Percentiles rank a stretch among this genome's conserved stretches.
Conservation (phyloP, 2,797 vertebrate genomes). For the Sarcophilus harrisii region DNA sequence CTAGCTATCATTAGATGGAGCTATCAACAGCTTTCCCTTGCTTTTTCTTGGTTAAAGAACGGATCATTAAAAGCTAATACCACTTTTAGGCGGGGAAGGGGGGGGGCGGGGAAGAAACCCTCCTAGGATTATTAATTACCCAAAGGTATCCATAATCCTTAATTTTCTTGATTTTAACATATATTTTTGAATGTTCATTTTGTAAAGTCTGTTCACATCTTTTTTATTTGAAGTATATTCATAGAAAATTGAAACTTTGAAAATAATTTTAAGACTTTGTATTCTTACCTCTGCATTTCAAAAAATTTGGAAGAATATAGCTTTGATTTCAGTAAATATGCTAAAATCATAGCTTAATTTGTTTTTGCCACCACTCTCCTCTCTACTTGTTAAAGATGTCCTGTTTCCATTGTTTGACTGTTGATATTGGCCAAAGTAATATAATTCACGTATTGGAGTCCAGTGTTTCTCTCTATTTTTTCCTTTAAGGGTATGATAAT, state of each 20-base stretch:
- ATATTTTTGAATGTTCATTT: slow-evolving; percentile 36
- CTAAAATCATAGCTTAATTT: slow-evolving; percentile 82
- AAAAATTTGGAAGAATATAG: slow-evolving; percentile 62
- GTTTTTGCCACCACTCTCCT: slow-evolving; percentile 62
- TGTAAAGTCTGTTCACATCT: slow-evolving; percentile 42
- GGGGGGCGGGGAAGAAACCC: neutral
- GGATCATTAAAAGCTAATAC: neutral
- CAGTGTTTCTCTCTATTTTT: slow-evolving; percentile 32
- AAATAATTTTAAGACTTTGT: slow-evolving; percentile 77
- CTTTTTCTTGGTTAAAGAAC: neutral
- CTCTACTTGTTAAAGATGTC: slow-evolving; percentile 80
- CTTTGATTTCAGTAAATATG: slow-evolving; percentile 82
- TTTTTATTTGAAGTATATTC: slow-evolving; percentile 69
- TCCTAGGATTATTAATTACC: neutral
- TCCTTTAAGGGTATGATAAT: slow-evolving; percentile 54
- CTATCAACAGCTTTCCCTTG: slow-evolving; percentile 7
- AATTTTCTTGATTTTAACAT: slow-evolving; percentile 42
- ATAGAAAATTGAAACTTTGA: slow-evolving; percentile 77
- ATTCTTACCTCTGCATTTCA: slow-evolving; percentile 76
- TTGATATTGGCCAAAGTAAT: slow-evolving; percentile 78
- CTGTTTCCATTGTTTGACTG: slow-evolving; percentile 83
- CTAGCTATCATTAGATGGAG: slow-evolving; percentile 1
- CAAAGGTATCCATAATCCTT: slow-evolving; percentile 4
- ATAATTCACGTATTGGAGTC: slow-evolving; percentile 73
- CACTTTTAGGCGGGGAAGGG: neutral